A percentile compares a stretch with the other conserved stretches of the same genome.
Conservation (phyloP, 2,888 invertebrate genomes). For the Gnatocerus cornutus region DNA sequence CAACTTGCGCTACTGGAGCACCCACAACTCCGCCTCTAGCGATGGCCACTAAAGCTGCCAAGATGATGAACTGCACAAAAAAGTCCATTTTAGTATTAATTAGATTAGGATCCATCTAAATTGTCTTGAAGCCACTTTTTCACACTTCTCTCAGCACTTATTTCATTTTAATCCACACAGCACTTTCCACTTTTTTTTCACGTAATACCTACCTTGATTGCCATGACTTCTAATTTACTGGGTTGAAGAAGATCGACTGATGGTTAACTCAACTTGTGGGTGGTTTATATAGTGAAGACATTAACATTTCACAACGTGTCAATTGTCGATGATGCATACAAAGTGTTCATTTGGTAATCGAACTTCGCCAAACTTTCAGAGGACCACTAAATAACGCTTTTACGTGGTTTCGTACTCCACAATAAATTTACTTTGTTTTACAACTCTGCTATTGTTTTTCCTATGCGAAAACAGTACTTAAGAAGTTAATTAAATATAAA, state of each 20-base stretch:
- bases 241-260: slow-evolving; percentile 55
- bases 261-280: slow-evolving; percentile 44
- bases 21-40: slow-evolving; percentile 57
- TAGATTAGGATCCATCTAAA: not conserved
- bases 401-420: not conserved
- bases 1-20: slow-evolving; percentile 68
- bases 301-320: slow-evolving; percentile 55
- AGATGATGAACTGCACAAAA: slow-evolving; percentile 56
- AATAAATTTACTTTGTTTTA: slow-evolving; percentile 3
- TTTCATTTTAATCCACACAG: slow-evolving; percentile 21
- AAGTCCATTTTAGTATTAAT: slow-evolving; percentile 13
- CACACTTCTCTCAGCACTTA: slow-evolving; percentile 26
- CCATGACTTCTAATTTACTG: slow-evolving; percentile 53
- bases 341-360: slow-evolving; percentile 49
- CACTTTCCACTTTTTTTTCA: slow-evolving; percentile 34
- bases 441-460: slow-evolving; percentile 2
- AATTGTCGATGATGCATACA: slow-evolving; percentile 53
- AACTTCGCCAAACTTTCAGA: slow-evolving; percentile 17
- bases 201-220: slow-evolving; percentile 58
- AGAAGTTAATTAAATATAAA: slow-evolving; percentile 34
- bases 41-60: slow-evolving; percentile 59
- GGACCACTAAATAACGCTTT: not conserved
- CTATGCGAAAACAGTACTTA: slow-evolving; percentile 1
- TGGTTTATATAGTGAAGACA: slow-evolving; percentile 56
- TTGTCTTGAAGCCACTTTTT: slow-evolving; percentile 20